These are phyloP conservation scores for Druceiella hillmani DNA, from an alignment of 2,888 invertebrate genomes.

Conservation along the genomic window DNA sequence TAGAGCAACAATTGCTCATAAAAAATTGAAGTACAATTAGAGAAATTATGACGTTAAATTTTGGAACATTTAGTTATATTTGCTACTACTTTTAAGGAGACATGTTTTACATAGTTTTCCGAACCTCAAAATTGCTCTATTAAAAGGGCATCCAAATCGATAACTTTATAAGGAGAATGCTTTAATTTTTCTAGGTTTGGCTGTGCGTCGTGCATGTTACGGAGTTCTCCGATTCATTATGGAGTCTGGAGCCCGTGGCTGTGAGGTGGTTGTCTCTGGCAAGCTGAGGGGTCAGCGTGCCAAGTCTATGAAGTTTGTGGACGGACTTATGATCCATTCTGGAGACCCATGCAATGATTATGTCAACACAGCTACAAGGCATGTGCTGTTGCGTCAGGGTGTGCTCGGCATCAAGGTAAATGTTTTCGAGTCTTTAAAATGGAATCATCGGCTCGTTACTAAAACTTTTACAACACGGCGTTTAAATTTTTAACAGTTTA, in stretches of 20 bases:
- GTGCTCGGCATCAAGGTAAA: conserved; percentile 71
- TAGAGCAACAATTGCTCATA: too few relatives aligned
- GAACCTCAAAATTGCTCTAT: too few relatives aligned
- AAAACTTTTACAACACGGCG: too few relatives aligned
- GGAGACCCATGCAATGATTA: conserved; percentile 99
- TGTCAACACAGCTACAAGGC: conserved; percentile 96
- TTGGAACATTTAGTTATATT: too few relatives aligned
- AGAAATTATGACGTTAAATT: too few relatives aligned
- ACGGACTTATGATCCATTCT: conserved; percentile 99
- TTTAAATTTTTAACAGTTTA: too few relatives aligned
- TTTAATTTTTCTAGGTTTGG: conserved; percentile 45
- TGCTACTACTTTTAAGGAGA: too few relatives aligned
- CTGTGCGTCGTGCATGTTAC: conserved; percentile 89
- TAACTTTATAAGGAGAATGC: neutral
- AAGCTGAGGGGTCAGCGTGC: conserved; percentile 99
- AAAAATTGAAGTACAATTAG: too few relatives aligned
- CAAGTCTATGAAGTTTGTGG: conserved; percentile 99
- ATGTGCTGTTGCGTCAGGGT: conserved; percentile 93
- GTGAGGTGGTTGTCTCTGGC: conserved; percentile 98
- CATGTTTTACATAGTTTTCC: too few relatives aligned
- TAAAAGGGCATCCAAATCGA: neutral
- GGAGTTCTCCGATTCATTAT: conserved; percentile 98
- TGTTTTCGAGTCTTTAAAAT: neutral
- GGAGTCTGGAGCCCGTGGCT: conserved; percentile 96
- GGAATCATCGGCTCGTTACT: too few relatives aligned